Evolutionary conservation across 2,888 invertebrate species (phyloP).

Genomic region (Drosophila setosimentum): DNA sequence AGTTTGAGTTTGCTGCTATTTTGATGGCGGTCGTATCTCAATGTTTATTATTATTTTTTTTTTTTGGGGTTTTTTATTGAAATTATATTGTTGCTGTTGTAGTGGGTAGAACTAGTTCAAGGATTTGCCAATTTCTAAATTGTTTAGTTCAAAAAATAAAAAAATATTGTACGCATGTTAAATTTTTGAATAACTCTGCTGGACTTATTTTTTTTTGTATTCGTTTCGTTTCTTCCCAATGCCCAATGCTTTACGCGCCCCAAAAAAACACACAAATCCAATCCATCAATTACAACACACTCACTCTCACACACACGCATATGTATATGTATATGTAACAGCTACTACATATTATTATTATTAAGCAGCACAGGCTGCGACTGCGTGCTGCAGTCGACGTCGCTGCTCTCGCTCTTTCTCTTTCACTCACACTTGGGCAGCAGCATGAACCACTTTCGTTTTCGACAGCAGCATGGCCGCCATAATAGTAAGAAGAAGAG

Average conservation of each 20-base stretch:
- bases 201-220: neutral
- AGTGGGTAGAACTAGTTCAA: slow-evolving; percentile 71
- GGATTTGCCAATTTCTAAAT: slow-evolving; percentile 57
- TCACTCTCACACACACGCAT: slow-evolving; percentile 27
- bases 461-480: slow-evolving; percentile 66
- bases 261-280: slow-evolving; percentile 45
- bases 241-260: slow-evolving; percentile 3
- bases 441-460: slow-evolving; percentile 74
- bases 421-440: slow-evolving; percentile 4
- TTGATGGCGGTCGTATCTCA: slow-evolving; percentile 56
- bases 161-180: neutral
- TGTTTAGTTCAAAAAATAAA: slow-evolving; percentile 9
- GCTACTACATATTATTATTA: slow-evolving; percentile 9
- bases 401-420: slow-evolving; percentile 13
- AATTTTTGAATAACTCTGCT: neutral
- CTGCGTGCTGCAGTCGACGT: slow-evolving; percentile 48
- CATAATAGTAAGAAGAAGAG: slow-evolving; percentile 37
- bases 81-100: slow-evolving; percentile 45
- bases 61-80: slow-evolving; percentile 38
- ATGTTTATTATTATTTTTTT: slow-evolving; percentile 25
- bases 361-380: slow-evolving; percentile 64
- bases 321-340: slow-evolving; percentile 20
- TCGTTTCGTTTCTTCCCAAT: slow-evolving; percentile 1
- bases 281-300: slow-evolving; percentile 74
- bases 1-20: slow-evolving; percentile 59